phyloP scores from a whole-genome alignment of 2,797 vertebrate species.

The Lithobates pipiens region DNA sequence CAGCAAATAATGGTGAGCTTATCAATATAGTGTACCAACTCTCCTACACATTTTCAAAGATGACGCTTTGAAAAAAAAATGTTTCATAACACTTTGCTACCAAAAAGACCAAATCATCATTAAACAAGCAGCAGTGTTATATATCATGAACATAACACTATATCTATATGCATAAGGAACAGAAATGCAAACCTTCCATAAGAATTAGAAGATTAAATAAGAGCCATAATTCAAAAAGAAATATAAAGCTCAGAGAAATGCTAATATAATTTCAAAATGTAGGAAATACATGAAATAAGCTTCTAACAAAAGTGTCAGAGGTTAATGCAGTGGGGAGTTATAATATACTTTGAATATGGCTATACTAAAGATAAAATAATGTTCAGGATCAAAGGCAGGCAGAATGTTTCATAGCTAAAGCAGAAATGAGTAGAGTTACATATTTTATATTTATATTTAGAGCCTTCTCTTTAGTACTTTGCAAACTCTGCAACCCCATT shows the following conservation, averaged over 20 bases:
- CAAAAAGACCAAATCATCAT: too few relatives aligned
- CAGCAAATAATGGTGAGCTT: background rate
- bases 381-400: conserved; percentile 19
- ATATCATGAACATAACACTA: conserved; percentile 13
- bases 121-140: background rate
- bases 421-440: conserved; percentile 15
- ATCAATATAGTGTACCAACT: background rate
- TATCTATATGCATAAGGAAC: background rate
- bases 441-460: conserved; percentile 12
- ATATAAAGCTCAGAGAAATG: conserved; percentile 25
- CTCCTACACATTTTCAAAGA: background rate
- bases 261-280: conserved; percentile 26
- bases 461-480: background rate
- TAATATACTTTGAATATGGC: conserved; percentile 42
- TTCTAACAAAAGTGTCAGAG: conserved; percentile 40
- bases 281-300: conserved; percentile 38
- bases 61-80: background rate
- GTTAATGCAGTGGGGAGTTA: conserved; percentile 42
- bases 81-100: background rate
- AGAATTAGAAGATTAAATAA: conserved; percentile 15
- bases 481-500: background rate
- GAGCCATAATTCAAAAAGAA: conserved; percentile 28
- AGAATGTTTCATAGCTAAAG: background rate
- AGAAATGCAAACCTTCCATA: background rate
- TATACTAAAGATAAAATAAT: conserved; percentile 40